phyloP scores from a whole-genome alignment of 2,797 vertebrate genomes.

The Oceanodroma leucorhoa region DNA sequence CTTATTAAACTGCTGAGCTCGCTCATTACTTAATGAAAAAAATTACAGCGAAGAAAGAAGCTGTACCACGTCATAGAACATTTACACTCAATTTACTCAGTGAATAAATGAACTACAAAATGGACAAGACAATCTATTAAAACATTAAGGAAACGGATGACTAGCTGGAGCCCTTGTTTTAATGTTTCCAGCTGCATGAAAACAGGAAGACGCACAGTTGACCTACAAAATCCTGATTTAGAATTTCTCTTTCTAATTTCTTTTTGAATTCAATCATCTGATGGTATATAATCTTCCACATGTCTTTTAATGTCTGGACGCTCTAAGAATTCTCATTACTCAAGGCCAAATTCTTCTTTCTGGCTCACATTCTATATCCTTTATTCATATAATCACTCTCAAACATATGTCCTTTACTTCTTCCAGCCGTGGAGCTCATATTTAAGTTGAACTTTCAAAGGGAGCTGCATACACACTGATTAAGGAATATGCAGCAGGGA shows the following conservation, averaged over 20 bases:
- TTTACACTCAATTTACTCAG: not conserved
- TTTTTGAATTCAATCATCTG: not conserved
- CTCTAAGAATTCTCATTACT: not conserved
- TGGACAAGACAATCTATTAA: not conserved
- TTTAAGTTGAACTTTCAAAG: not conserved
- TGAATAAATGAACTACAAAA: not conserved
- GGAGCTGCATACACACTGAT: not conserved
- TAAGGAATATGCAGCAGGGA: not conserved
- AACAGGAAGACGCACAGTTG: not conserved
- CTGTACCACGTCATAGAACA: not conserved
- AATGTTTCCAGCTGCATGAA: not conserved
- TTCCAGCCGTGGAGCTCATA: not conserved
- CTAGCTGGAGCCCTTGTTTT: not conserved
- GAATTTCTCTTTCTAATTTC: not conserved
- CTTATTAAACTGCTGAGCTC: not conserved
- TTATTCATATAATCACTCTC: not conserved
- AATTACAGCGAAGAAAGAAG: not conserved
- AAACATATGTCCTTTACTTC: not conserved
- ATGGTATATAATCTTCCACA: not conserved
- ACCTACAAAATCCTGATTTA: not conserved
- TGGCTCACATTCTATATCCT: not conserved
- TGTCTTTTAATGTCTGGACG: not conserved
- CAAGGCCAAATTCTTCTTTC: not conserved
- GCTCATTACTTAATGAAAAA: not conserved
- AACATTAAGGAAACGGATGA: not conserved